A percentile compares a stretch with the other conserved stretches of the same genome.
phyloP scores from a whole-genome alignment of 2,113 vertebrate genomes.

The Canis aureus region DNA sequence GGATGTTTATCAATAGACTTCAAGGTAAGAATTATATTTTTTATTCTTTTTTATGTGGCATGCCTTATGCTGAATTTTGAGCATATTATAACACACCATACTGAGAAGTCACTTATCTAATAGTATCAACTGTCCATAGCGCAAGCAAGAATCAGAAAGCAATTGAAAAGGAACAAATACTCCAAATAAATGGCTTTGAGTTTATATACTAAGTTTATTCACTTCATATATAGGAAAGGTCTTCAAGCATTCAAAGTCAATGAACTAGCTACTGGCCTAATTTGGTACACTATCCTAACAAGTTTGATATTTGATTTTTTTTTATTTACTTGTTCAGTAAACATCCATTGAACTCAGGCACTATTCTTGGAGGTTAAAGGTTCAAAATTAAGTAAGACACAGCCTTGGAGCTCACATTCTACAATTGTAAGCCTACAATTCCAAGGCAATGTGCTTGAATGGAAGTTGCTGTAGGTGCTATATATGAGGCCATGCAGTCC shows the following conservation, averaged over 20 bases:
- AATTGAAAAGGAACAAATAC: slow-evolving; percentile 28
- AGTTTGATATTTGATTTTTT: slow-evolving; percentile 46
- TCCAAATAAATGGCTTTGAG: slow-evolving; percentile 58
- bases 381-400: slow-evolving; percentile 57
- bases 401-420: neutral
- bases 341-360: neutral
- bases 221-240: slow-evolving; percentile 27
- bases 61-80: slow-evolving; percentile 44
- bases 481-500: neutral
- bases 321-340: slow-evolving; percentile 32
- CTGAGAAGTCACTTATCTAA: slow-evolving; percentile 42
- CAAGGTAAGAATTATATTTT: slow-evolving; percentile 60
- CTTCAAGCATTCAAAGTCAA: neutral
- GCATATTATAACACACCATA: neutral
- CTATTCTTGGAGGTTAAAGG: neutral
- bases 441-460: neutral
- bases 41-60: neutral
- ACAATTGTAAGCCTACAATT: slow-evolving; percentile 24
- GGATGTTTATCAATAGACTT: slow-evolving; percentile 44
- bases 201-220: slow-evolving; percentile 2
- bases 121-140: neutral
- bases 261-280: neutral
- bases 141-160: slow-evolving; percentile 39
- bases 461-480: neutral
- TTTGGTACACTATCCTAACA: neutral